Evolutionary conservation across 53 echinoderm and acorn worm species (phyloP), one percentile per base, ranked within the genome.

Genomic region (Astropecten irregularis): DNA sequence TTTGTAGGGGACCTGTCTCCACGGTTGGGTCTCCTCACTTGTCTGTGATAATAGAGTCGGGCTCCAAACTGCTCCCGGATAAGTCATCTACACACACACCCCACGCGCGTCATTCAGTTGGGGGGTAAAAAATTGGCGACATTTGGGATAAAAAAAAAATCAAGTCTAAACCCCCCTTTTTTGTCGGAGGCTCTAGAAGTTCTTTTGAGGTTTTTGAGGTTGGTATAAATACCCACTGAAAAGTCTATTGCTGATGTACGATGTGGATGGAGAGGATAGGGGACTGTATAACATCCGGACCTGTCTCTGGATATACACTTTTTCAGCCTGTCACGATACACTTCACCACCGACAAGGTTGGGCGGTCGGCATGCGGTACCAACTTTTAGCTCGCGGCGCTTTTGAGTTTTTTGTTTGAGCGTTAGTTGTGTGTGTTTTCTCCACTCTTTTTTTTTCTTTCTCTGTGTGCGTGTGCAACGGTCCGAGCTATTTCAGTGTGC

Each of bases 341-440:
- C n/a, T 5, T 16, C 47, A 46, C 47, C 47, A 14, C 14, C 70
- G 70, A 69, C 26, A 8, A 76, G 76, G 76, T n/a, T 57, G 42
- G 76, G 76, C 76, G 60, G 57, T 44, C 28, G 42, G 76, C 76
- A 40, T 76, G 76, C 76, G 29, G 40, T 76, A 44, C 57, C 57
- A 66, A 69, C 46, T 76, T 57, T 15, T n/a, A n/a, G 73, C 76
- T 59, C 76, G 57, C 59, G 59, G 76, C 76, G 37, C 59, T 76
- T 76, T 28, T 16, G 42, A 15, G 29, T 57, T 37, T 76, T 76
- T 39, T n/a, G n/a, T n/a, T n/a, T n/a, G n/a, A n/a, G n/a, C n/a
- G n/a, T n/a, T n/a, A n/a, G n/a, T n/a, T n/a, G n/a, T n/a, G n/a
- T n/a, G n/a, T n/a, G n/a, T n/a, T n/a, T n/a, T n/a, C n/a, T n/a